Base-by-base conservation (phyloP, 2,113 vertebrate genomes). In the Lampris megalopsis region DNA sequence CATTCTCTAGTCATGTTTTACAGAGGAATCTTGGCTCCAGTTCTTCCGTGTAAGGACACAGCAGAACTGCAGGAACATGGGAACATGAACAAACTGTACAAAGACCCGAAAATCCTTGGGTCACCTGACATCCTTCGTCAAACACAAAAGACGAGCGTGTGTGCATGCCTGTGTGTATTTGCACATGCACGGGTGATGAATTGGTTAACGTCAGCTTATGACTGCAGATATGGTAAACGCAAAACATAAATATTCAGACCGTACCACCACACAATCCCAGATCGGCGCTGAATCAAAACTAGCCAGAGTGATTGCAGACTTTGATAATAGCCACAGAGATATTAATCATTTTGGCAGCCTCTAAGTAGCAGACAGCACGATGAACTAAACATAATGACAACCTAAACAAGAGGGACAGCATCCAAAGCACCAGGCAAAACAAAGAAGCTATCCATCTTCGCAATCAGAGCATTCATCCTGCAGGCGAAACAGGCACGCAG, bases 361-460 rank as follows among this genome's bases (percentile, higher is more conserved):
- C 9, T 57, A 38, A 54, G 43, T 79, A 73, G 42, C 71, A 60
- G 6, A n/a, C 4, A 63, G 43, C 38, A 71, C 57, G 69, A 73
- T 64, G 38, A 79, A 83, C n/a, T 37, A 48, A 62, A 57, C 50
- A 68, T 69, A 73, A 78, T 60, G 65, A 56, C 50, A 68, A 41
- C 75, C 75, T 58, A 80, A 81, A 40, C 45, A 45, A 6, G 13
- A 77, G 53, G 49, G 68, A 49, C 52, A 62, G 62, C 65, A 79
- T 73, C 64, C 57, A 24, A 73, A 79, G 82, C 73, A 71, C 63
- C 76, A 63, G 6, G n/a, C 68, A 53, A 54, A 65, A 76, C 67
- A 84, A 68, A 66, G 43, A 77, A 41, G 9, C 43, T 54, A 24
- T 54, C 52, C 0, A 1, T 24, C 67, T 80, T 78, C 70, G 69